These are phyloP conservation scores for Plectrocnemia conspersa DNA, from an alignment of 1,140 invertebrate genomes.

Conservation along the genomic window DNA sequence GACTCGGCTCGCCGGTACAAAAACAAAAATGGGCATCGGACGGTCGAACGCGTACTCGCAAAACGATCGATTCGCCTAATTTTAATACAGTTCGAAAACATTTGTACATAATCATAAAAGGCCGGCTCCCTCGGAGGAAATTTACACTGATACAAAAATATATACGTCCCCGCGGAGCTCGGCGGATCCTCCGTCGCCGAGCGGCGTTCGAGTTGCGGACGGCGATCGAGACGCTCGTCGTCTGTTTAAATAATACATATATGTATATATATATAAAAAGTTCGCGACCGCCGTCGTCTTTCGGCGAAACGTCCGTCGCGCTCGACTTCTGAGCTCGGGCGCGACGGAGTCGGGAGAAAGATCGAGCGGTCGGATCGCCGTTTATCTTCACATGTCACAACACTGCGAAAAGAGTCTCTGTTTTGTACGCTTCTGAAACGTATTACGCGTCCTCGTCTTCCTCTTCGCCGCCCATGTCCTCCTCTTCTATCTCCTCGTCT, in stretches of 20 bases:
- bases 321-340: neutral
- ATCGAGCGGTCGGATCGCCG: conserved; percentile 31
- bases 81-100: conserved; percentile 10
- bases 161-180: neutral
- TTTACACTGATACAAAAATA: neutral
- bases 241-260: conserved; percentile 16
- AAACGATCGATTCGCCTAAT: neutral
- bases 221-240: conserved; percentile 8
- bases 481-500: conserved; percentile 56
- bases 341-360: conserved; percentile 9
- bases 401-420: conserved; percentile 35
- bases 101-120: conserved; percentile 10
- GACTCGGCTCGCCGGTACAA: neutral
- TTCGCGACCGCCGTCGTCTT: conserved; percentile 8
- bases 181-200: neutral
- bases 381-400: conserved; percentile 36
- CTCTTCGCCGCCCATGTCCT: conserved; percentile 54
- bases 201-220: conserved; percentile 9
- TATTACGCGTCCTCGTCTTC: conserved; percentile 59
- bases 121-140: neutral
- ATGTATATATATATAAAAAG: conserved; percentile 14
- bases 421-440: conserved; percentile 31
- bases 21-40: conserved; percentile 4
- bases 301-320: neutral
- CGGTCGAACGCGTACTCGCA: neutral